Evolutionary conservation across 2,797 vertebrate genomes (phyloP), one percentile per base, ranked within the genome.

Genomic region (Octomys mimax): DNA sequence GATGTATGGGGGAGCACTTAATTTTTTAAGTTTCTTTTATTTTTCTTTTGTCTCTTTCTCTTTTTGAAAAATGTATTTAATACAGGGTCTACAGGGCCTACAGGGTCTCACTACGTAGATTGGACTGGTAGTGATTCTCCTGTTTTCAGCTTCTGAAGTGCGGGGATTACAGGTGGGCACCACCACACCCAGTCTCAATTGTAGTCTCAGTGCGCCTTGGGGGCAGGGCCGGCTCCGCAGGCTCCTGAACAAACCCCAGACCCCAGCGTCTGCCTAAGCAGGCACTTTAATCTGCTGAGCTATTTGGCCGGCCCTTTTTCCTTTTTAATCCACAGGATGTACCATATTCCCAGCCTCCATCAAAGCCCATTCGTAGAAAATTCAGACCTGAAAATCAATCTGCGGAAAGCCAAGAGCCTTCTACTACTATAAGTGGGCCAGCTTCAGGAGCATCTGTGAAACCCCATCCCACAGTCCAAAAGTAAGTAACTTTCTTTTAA

Each of bases 321-420:
- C 96, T 88, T 95, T 95, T 92, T 95, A 91, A 71, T 91, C 92
- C 85, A 49, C 98, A 99, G 99, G 99, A 99, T 83, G 95, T 97
- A 64, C 91, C 98, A 66, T 97, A 98, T 24, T 80, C 97, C 98
- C 99, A 99, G 70, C 99, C 98, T 0, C 99, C 99, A 33, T 99
- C 99, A 98, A 99, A 99, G 98, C 99, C 99, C 0, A 95, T 99
- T 77, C 99, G 99, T 87, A 99, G 99, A 98, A 99, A 99, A 98
- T 99, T 99, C 96, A 99, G 99, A 87, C 98, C 99, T 0, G 99
- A 99, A 96, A 98, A 97, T 64, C 99, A 99, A 95, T 98, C 98
- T 83, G 87, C 98, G 92, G 99, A 99, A 96, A 98, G 97, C 18
- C 98, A 98, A 0, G 98, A 99, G 42, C 98, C 99, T 75, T 96